Percentiles rank a stretch among this genome's conserved stretches.
Evolutionary conservation across 1,140 invertebrate species (phyloP).

Genomic region (Drosophila auraria): DNA sequence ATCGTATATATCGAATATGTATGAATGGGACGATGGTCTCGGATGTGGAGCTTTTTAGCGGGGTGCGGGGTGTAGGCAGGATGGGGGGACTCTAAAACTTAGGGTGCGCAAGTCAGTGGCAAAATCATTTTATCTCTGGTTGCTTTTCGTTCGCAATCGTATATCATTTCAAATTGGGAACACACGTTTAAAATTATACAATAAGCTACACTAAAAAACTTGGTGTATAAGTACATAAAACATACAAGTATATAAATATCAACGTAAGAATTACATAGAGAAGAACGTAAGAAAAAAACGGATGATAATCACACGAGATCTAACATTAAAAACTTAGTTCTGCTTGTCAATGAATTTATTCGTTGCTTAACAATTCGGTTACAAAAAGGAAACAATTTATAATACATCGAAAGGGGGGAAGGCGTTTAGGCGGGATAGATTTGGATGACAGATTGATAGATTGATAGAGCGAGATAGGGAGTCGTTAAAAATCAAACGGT

Average conservation of each 20-base stretch:
- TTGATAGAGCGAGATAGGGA: conserved; percentile 19
- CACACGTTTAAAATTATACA: conserved; percentile 41
- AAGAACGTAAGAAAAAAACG: conserved; percentile 29
- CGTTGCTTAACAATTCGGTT: conserved; percentile 48
- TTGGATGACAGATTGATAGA: conserved; percentile 11
- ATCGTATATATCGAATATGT: conserved; percentile 56
- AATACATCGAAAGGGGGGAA: conserved; percentile 46
- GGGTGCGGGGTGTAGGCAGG: conserved; percentile 30
- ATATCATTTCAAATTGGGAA: conserved; percentile 19
- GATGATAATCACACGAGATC: conserved; percentile 62
- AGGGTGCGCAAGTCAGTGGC: conserved; percentile 58
- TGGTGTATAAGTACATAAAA: conserved; percentile 51
- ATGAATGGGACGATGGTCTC: conserved; percentile 26
- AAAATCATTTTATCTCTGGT: conserved; percentile 22
- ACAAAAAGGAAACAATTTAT: conserved; percentile 49
- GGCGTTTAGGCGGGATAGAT: conserved; percentile 4
- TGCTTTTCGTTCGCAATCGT: conserved; percentile 14
- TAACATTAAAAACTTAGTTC: conserved; percentile 60
- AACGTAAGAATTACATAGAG: conserved; percentile 51
- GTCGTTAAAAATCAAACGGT: conserved; percentile 42
- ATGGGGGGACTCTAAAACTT: conserved; percentile 32
- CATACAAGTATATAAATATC: conserved; percentile 40
- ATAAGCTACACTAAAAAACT: conserved; percentile 52
- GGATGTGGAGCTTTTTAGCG: conserved; percentile 26
- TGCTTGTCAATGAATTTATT: conserved; percentile 59